These are phyloP conservation scores for Hassar affinis DNA, from an alignment of 2,113 vertebrate genomes.

Conservation along the genomic window DNA sequence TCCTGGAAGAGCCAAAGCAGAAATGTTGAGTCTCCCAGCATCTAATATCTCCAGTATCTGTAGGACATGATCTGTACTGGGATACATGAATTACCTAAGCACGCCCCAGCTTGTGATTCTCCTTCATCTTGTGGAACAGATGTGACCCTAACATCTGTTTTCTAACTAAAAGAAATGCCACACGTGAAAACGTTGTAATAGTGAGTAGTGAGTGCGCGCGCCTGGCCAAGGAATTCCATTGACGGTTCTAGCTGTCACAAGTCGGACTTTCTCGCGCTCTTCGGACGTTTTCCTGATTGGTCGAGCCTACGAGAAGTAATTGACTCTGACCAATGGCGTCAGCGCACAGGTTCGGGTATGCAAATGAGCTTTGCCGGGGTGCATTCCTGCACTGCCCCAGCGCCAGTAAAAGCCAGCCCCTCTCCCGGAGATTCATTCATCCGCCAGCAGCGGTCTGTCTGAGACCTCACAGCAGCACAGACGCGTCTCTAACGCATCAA, in stretches of 20 bases:
- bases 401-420: conserved; percentile 64
- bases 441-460: conserved; percentile 16
- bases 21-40: neutral
- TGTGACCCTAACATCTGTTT: neutral
- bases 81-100: neutral
- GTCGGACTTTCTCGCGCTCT: conserved; percentile 37
- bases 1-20: neutral
- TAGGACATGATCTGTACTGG: neutral
- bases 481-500: neutral
- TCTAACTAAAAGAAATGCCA: neutral
- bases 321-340: conserved; percentile 41
- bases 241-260: conserved; percentile 32
- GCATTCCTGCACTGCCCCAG: conserved; percentile 52
- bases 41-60: neutral
- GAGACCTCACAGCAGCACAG: neutral
- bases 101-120: neutral
- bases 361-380: conserved; percentile 49
- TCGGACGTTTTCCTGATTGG: conserved; percentile 67
- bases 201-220: conserved; percentile 1
- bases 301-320: neutral
- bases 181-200: neutral
- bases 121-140: neutral
- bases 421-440: conserved; percentile 55
- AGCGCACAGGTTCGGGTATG: conserved; percentile 22
- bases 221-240: conserved; percentile 56